These are phyloP conservation scores for Seira ritae DNA, from an alignment of 2,888 invertebrate species.

Conservation along the genomic window DNA sequence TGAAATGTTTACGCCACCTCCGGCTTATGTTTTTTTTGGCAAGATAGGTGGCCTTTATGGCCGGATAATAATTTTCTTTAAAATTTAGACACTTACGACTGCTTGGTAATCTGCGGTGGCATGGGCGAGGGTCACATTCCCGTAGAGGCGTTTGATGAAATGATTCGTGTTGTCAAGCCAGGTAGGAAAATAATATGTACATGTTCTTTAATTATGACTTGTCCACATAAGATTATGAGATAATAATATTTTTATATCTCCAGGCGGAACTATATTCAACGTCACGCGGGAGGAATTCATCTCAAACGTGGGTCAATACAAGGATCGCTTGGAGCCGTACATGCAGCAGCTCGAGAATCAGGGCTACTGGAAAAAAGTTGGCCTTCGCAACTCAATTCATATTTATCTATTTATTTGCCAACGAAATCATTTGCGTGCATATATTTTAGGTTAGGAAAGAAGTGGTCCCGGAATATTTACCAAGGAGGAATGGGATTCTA, in stretches of 20 bases:
- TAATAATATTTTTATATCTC: no score
- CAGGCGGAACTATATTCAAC: conserved; percentile 74
- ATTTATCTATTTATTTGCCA: conserved; percentile 22
- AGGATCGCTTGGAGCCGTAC: conserved; percentile 74
- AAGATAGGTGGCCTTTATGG: no score
- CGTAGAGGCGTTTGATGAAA: conserved; percentile 73
- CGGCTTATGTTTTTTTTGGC: no score
- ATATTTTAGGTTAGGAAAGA: conserved; percentile 62
- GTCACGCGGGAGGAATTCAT: conserved; percentile 75
- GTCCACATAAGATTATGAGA: no score
- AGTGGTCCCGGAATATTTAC: conserved; percentile 74
- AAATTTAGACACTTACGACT: conserved; percentile 73
- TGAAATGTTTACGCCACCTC: neutral
- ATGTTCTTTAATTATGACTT: no score
- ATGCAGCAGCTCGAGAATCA: conserved; percentile 73
- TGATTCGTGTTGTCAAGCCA: conserved; percentile 74
- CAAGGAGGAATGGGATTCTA: conserved; percentile 74
- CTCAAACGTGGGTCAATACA: conserved; percentile 74
- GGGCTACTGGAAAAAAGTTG: conserved; percentile 73
- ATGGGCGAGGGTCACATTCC: conserved; percentile 75
- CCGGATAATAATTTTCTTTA: no score
- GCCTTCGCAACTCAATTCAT: conserved; percentile 1
- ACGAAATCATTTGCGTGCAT: conserved; percentile 15
- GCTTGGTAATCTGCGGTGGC: conserved; percentile 74
- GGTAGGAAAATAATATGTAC: conserved; percentile 69